A percentile compares a stretch with the other conserved stretches of the same genome.
Evolutionary conservation across 2,113 vertebrate genomes (phyloP).

Genomic region (Gymnocephalus cernua): DNA sequence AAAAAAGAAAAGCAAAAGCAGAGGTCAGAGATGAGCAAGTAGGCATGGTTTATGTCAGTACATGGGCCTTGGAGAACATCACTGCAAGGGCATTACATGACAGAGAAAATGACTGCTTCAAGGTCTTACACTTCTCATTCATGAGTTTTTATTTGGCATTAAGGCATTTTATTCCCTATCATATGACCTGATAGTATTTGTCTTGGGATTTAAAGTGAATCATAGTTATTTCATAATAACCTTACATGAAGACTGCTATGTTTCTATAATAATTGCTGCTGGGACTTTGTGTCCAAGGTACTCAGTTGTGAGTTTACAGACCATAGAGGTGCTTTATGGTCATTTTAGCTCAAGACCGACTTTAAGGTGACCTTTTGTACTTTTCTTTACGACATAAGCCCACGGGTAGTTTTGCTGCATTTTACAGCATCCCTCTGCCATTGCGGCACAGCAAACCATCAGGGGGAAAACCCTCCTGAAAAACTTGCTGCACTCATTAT

Average conservation of each 20-base stretch:
- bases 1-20: background rate
- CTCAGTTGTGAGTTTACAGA: background rate
- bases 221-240: background rate
- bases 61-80: conserved; percentile 8
- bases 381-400: background rate
- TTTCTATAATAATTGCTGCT: conserved; percentile 5
- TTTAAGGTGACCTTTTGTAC: background rate
- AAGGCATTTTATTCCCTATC: background rate
- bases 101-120: background rate
- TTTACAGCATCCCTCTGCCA: conserved; percentile 35
- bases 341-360: background rate
- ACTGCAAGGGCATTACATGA: background rate
- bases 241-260: background rate
- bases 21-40: conserved; percentile 50
- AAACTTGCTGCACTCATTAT: conserved; percentile 58
- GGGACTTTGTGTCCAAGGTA: background rate
- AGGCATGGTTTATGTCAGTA: conserved; percentile 27
- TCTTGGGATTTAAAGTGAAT: background rate
- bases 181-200: background rate
- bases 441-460: conserved; percentile 1
- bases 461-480: background rate
- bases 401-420: conserved; percentile 40
- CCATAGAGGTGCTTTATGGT: background rate
- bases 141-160: background rate
- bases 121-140: background rate